Evolutionary conservation across 2,797 vertebrate species (phyloP), one percentile per base, ranked within the genome.

Genomic region (Erethizon dorsatum): DNA sequence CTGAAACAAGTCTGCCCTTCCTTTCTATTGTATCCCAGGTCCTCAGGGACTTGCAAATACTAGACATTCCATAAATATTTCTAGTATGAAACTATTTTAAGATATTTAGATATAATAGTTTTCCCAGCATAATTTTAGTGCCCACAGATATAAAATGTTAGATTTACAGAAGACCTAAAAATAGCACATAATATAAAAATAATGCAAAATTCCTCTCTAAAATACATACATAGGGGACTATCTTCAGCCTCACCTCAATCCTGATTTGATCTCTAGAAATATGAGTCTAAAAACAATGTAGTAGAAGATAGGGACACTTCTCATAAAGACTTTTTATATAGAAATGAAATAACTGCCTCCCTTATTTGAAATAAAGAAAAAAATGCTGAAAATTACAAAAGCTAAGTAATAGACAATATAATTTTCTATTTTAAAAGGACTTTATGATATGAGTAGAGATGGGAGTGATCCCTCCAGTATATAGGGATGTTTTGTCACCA

Each of bases 81-180:
- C 75, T 47, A 84, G 20, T 71, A 94, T 65, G 61, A 94, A 86
- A 52, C 47, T 78, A 96, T 89, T 56, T 65, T 79, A 91, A 90
- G 41, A 83, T 59, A 67, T 37, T 94, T 14, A 82, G 1, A 12
- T 85, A 3, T 59, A 77, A 69, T 67, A 84, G 37, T 12, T 50
- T 87, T 80, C n/a, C 57, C n/a, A 69, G 57, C 33, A 90, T 41
- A 79, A n/a, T 80, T 90, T 96, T 90, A 82, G 45, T 41, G 15
- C 31, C 61, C 65, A 59, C 79, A 82, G 28, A 54, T 45, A 61
- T 37, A 91, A 93, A 94, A 89, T 69, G 33, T 52, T 75, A 75
- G 65, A 84, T 59, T 84, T 93, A 90, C 6, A 75, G n/a, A 75
- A 50, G 17, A 92, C 14, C 59, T 56, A 88, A 88, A 94, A 52